These are phyloP conservation scores for Phataginus tricuspis DNA, from an alignment of 2,797 vertebrate species.

Conservation along the genomic window DNA sequence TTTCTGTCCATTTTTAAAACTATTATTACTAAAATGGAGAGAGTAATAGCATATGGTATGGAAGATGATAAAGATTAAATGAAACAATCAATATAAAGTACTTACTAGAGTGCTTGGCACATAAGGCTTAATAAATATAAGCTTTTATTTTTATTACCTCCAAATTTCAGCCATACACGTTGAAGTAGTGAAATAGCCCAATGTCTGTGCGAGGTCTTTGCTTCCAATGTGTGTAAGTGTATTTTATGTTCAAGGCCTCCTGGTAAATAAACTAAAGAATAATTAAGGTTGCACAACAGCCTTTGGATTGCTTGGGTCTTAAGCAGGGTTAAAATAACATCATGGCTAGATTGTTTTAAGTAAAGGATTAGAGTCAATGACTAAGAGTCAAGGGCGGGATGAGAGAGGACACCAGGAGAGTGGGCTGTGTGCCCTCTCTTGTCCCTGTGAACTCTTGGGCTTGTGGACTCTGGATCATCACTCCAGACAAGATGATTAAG, in stretches of 20 bases:
- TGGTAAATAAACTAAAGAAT: slow-evolving; percentile 61
- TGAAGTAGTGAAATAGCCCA: neutral
- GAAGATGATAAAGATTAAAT: neutral
- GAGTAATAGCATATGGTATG: neutral
- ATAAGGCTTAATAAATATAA: slow-evolving; percentile 6
- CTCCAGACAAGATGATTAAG: slow-evolving; percentile 46
- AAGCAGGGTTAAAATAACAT: slow-evolving; percentile 76
- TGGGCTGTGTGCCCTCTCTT: neutral
- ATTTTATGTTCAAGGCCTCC: slow-evolving; percentile 9
- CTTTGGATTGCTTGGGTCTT: slow-evolving; percentile 65
- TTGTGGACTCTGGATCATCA: neutral
- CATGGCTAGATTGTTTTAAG: slow-evolving; percentile 60
- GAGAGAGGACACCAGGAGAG: neutral
- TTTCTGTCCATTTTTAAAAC: neutral
- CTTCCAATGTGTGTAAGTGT: neutral
- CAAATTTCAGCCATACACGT: slow-evolving; percentile 1
- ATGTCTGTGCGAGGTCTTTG: neutral
- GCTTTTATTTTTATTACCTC: slow-evolving; percentile 17
- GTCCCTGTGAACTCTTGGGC: slow-evolving; percentile 1
- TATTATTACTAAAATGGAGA: neutral
- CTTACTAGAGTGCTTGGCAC: neutral
- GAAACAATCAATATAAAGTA: neutral
- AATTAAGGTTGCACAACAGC: slow-evolving; percentile 50
- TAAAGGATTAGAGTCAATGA: slow-evolving; percentile 66
- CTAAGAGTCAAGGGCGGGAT: slow-evolving; percentile 62